Percentiles rank a stretch among this genome's conserved stretches.
These are phyloP conservation scores for Chaunax sp. DNA, from an alignment of 2,797 vertebrate genomes.

Conservation along the genomic window DNA sequence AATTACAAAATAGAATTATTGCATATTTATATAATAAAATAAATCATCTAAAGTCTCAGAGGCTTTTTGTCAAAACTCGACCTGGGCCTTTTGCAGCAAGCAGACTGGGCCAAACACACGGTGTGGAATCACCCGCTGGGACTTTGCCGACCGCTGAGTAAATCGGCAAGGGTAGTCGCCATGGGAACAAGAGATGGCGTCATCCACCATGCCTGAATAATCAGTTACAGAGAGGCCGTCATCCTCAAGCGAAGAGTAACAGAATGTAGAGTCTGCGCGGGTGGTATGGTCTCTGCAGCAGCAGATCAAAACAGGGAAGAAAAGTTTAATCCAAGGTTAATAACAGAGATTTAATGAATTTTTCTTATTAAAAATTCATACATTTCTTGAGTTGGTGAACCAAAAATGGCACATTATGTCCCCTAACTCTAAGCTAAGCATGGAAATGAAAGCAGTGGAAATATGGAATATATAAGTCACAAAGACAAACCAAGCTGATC, in stretches of 20 bases:
- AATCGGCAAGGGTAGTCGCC: slow-evolving; percentile 93
- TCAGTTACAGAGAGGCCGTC: slow-evolving; percentile 64
- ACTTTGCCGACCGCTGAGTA: slow-evolving; percentile 73
- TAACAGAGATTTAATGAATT: slow-evolving; percentile 37
- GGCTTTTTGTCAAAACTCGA: slow-evolving; percentile 63
- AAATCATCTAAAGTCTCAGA: slow-evolving; percentile 51
- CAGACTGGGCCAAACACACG: slow-evolving; percentile 89
- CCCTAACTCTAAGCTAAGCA: slow-evolving; percentile 17
- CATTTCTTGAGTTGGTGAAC: slow-evolving; percentile 15
- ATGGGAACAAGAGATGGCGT: slow-evolving; percentile 84
- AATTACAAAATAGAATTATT: no score
- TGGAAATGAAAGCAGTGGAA: slow-evolving; percentile 64
- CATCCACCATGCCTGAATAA: slow-evolving; percentile 69
- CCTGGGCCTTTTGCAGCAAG: slow-evolving; percentile 82
- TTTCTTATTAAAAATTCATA: slow-evolving; percentile 30
- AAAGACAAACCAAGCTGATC: slow-evolving; percentile 60
- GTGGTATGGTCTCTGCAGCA: slow-evolving; percentile 62
- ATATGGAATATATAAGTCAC: slow-evolving; percentile 63
- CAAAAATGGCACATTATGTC: slow-evolving; percentile 25
- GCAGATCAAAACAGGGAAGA: slow-evolving; percentile 54
- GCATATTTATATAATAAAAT: slow-evolving; percentile 34
- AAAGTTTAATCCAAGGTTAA: slow-evolving; percentile 65
- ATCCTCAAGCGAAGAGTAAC: slow-evolving; percentile 58
- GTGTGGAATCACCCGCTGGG: slow-evolving; percentile 89
- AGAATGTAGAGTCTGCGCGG: slow-evolving; percentile 60